phyloP scores from a whole-genome alignment of 2,113 vertebrate genomes.

The Thomomys bottae region DNA sequence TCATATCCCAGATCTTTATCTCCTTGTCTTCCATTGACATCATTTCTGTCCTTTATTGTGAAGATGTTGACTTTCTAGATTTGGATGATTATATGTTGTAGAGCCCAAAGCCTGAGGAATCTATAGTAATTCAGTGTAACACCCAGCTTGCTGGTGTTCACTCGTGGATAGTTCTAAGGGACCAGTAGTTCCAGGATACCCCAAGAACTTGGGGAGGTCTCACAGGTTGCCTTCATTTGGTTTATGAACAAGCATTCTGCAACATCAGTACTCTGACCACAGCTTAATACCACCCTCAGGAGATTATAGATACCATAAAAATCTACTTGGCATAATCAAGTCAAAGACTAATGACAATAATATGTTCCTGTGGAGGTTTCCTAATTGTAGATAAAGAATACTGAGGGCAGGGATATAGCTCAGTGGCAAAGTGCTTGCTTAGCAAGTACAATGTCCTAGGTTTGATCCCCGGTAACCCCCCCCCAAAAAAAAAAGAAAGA shows the following conservation, averaged over 20 bases:
- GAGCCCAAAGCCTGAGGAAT: background rate
- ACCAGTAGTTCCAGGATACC: background rate
- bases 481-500: too few species aligned
- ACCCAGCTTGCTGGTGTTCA: background rate
- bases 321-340: background rate
- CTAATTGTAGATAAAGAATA: conserved; percentile 3
- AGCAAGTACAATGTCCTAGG: too few species aligned
- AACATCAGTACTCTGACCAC: background rate
- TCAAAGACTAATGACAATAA: background rate
- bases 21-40: background rate
- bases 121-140: background rate
- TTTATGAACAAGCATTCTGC: conserved; percentile 24
- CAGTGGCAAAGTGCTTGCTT: too few species aligned
- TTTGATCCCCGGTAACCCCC: too few species aligned
- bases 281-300: background rate
- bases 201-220: background rate
- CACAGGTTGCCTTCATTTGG: background rate
- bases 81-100: conserved; percentile 30
- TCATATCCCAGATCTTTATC: background rate
- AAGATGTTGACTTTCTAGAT: background rate
- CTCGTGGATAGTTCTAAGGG: background rate
- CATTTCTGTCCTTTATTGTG: conserved; percentile 28
- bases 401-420: too few species aligned
- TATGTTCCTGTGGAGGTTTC: background rate
- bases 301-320: background rate